Evolutionary conservation across 92 coral and sea anemone species (phyloP), one percentile per base, ranked within the genome.

Genomic region (Heteractis magnifica): DNA sequence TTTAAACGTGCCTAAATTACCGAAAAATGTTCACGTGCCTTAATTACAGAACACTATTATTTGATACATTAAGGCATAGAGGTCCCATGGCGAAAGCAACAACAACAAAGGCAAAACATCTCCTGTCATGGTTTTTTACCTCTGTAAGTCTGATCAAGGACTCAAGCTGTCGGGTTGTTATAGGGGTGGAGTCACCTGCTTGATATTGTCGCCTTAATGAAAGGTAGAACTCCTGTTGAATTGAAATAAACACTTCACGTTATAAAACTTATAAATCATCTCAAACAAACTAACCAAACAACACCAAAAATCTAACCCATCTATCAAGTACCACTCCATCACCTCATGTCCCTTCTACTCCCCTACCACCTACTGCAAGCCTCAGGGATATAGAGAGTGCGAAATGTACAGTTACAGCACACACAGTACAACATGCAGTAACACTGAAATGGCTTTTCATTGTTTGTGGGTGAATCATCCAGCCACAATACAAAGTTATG

Each of bases 141-240:
- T 96, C 98, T 53, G 98, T 94, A 1, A 96, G 93, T 49, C 99
- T 90, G 79, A 96, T 92, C 41, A 96, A 90, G 3, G 99, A 96
- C 91, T 96, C 99, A 51, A 96, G 92, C 79, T 96, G 99, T 65
- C 99, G 82, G n/a, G 99, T 96, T 15, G 99, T 96, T 51, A 96
- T 96, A 13, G 99, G 99, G 15, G 97, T 96, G 62, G 93, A 90
- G 68, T 96, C 98, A 26, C 89, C 87, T 10, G 92, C 88, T 71
- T 94, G 98, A 73, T 96, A 94, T 75, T 96, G 93, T 10, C 94
- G 95, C 64, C 99, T 84, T 79, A 96, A 82, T 70, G 87, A 91
- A 62, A 96, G 86, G 81, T 96, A 96, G 85, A 96, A 96, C 76
- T 89, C 89, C 99, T 96, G 83, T 16, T 26, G 64, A 59, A 50